Conservation (phyloP, 1,140 invertebrate species). For the Anadara kagoshimensis region DNA sequence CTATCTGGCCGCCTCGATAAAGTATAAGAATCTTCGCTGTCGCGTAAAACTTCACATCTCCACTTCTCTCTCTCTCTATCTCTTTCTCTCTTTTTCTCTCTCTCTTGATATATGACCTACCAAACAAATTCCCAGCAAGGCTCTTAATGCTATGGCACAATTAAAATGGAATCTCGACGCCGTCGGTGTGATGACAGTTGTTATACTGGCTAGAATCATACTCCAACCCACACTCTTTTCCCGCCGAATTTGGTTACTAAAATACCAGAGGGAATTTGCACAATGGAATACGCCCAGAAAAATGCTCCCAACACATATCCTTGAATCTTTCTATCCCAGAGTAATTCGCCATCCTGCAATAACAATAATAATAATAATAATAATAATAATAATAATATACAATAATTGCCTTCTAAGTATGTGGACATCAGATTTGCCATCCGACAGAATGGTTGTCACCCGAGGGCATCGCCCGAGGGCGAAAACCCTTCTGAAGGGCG, state of each 20-base stretch:
- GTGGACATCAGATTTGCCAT: no score
- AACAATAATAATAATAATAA: conserved; percentile 5
- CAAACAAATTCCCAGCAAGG: conserved; percentile 64
- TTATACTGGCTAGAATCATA: conserved; percentile 84
- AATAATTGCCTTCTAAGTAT: no score
- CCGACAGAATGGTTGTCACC: no score
- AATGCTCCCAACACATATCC: conserved; percentile 70
- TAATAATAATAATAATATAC: not conserved
- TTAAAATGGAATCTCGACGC: conserved; percentile 78
- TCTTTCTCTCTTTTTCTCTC: no score
- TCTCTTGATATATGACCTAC: conserved; percentile 51
- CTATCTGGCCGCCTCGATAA: no score
- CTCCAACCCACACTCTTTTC: conserved; percentile 85
- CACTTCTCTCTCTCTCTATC: no score
- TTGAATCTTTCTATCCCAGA: conserved; percentile 70
- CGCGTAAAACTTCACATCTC: no score
- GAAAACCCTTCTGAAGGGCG: no score
- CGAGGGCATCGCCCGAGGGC: no score
- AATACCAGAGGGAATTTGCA: conserved; percentile 86
- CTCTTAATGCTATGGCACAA: conserved; percentile 62
- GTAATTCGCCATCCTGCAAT: conserved; percentile 66
- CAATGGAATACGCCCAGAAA: conserved; percentile 77
- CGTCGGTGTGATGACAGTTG: conserved; percentile 88
- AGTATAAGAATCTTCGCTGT: no score
- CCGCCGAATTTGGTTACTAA: conserved; percentile 86